phyloP scores from a whole-genome alignment of 2,113 vertebrate species.

The Cyanocitta stelleri region DNA sequence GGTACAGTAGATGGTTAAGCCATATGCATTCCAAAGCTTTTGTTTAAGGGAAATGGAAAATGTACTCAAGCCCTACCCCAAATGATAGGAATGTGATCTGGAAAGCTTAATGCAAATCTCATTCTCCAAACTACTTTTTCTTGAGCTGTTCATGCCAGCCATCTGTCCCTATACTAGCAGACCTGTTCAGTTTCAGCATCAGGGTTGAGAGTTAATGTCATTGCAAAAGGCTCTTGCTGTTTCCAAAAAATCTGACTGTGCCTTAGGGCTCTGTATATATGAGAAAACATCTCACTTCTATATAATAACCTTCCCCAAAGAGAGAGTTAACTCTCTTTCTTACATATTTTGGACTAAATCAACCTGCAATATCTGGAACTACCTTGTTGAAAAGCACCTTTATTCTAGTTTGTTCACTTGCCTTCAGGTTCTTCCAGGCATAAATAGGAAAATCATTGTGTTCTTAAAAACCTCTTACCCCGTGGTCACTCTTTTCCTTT shows the following conservation, averaged over 20 bases:
- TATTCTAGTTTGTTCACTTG: background rate
- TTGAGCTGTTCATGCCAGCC: background rate
- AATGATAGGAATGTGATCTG: background rate
- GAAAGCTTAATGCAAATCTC: background rate
- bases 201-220: background rate
- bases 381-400: background rate
- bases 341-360: background rate
- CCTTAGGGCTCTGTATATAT: background rate
- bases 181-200: background rate
- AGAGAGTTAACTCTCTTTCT: background rate
- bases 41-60: background rate
- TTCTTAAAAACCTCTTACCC: background rate
- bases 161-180: background rate
- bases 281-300: background rate
- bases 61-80: background rate
- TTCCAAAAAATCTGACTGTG: background rate
- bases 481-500: background rate
- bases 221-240: background rate
- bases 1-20: background rate
- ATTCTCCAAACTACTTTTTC: background rate
- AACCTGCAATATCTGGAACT: background rate
- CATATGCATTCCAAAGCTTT: background rate
- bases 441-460: background rate
- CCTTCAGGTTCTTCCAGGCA: background rate
- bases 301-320: background rate